These are phyloP conservation scores for Rotaria macrura DNA, from an alignment of 2,888 invertebrate genomes.

Conservation along the genomic window DNA sequence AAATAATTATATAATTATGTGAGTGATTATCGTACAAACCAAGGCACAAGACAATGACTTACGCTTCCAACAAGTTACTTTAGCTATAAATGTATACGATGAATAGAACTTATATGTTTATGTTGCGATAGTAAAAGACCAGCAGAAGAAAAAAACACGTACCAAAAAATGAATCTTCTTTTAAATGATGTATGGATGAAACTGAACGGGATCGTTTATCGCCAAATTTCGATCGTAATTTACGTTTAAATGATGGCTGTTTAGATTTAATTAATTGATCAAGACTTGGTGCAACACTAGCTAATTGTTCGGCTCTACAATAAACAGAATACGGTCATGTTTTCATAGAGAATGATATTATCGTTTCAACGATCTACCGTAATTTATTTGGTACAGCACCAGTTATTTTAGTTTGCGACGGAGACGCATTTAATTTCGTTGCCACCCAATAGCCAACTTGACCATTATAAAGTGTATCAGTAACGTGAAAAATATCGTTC, in stretches of 20 bases:
- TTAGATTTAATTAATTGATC: neutral
- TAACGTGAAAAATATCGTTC: conserved; percentile 67
- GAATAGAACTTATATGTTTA: neutral
- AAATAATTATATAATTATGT: neutral
- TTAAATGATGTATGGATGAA: neutral
- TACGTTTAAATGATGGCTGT: conserved; percentile 10
- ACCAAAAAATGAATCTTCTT: neutral
- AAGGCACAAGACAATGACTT: neutral
- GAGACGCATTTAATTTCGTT: conserved; percentile 46
- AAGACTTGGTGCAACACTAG: neutral
- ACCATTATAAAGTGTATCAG: conserved; percentile 89
- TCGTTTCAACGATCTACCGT: neutral
- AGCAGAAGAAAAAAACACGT: neutral
- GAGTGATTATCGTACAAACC: too few species aligned
- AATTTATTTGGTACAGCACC: conserved; percentile 12
- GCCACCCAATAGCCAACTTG: conserved; percentile 67
- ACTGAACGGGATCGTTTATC: conserved; percentile 16
- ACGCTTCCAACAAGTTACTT: neutral
- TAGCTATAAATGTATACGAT: neutral
- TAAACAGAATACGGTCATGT: too few species aligned
- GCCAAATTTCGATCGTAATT: conserved; percentile 4
- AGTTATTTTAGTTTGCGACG: neutral
- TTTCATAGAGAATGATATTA: neutral
- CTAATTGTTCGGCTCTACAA: neutral
- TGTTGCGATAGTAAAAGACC: neutral